Percentiles rank a stretch among this genome's conserved stretches.
These are phyloP conservation scores for Anguilla anguilla DNA, from an alignment of 2,797 vertebrate genomes.

Conservation along the genomic window DNA sequence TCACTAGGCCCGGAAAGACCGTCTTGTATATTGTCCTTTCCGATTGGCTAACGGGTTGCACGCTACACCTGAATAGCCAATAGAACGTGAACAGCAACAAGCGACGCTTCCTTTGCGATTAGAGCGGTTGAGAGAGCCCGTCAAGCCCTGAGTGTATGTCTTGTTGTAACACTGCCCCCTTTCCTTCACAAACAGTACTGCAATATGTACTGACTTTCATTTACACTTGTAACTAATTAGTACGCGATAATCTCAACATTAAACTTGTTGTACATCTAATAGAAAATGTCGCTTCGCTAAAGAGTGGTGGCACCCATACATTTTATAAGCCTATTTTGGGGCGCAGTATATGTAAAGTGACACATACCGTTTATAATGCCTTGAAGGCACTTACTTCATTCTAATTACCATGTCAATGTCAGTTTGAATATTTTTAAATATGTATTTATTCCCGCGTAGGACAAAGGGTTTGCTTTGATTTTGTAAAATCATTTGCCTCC, in stretches of 20 bases:
- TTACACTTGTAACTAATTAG: not conserved
- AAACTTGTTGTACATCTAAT: not conserved
- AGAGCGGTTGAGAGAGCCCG: not conserved
- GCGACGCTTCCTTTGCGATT: not conserved
- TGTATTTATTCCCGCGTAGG: not conserved
- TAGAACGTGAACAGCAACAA: not conserved
- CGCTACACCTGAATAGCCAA: conserved; percentile 12
- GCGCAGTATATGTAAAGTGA: not conserved
- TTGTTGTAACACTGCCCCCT: not conserved
- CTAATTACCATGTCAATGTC: not conserved
- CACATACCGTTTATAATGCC: not conserved
- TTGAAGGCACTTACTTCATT: not conserved
- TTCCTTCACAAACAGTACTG: not conserved
- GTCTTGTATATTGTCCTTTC: conserved; percentile 24
- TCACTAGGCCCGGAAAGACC: conserved; percentile 52
- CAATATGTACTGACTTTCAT: not conserved
- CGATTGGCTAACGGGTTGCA: conserved; percentile 58
- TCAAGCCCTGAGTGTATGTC: no score
- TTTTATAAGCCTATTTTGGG: not conserved
- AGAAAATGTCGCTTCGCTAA: not conserved
- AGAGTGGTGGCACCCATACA: not conserved
- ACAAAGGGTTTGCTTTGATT: not conserved
- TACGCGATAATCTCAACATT: not conserved
- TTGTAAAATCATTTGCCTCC: not conserved
- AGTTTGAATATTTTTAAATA: not conserved